These are phyloP conservation scores for Enteromius radiatus DNA, from an alignment of 2,797 vertebrate genomes.

Conservation along the genomic window DNA sequence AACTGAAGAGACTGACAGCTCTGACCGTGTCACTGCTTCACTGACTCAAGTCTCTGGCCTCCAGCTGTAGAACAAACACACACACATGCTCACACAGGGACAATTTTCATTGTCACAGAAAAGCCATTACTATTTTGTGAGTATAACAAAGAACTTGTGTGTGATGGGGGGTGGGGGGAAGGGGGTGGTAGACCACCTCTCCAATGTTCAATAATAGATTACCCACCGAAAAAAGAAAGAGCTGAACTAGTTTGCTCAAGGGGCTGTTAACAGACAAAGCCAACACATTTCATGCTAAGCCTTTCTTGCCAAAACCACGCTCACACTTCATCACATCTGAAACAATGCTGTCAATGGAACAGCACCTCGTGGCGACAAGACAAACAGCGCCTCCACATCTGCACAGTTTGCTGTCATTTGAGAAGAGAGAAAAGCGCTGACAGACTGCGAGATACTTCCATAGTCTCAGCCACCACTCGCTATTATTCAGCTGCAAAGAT, in stretches of 20 bases:
- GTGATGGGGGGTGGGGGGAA: not conserved
- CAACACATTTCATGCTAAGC: conserved; percentile 39
- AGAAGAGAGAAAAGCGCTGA: conserved; percentile 8
- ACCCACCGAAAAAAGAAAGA: conserved; percentile 22
- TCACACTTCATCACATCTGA: conserved; percentile 46
- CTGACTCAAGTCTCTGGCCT: not conserved
- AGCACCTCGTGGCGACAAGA: conserved; percentile 35
- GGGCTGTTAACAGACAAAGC: conserved; percentile 43
- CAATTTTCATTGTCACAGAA: not conserved
- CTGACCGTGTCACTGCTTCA: not conserved
- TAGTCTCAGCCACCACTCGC: conserved; percentile 35
- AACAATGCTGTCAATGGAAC: conserved; percentile 41
- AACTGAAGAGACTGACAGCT: conserved; percentile 20
- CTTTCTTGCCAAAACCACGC: conserved; percentile 5
- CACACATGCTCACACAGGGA: conserved; percentile 12
- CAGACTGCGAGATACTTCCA: conserved; percentile 36
- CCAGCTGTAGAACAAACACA: not conserved
- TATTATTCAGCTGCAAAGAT: conserved; percentile 41
- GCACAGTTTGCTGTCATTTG: conserved; percentile 12
- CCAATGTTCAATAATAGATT: conserved; percentile 34
- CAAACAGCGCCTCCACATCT: conserved; percentile 52
- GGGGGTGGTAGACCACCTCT: not conserved
- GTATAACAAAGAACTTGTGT: not conserved
- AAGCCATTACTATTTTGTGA: conserved; percentile 24
- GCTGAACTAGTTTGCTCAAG: conserved; percentile 26